Evolutionary conservation across 2,888 invertebrate species (phyloP), one percentile per base, ranked within the genome.

Genomic region (Elysia crispata): DNA sequence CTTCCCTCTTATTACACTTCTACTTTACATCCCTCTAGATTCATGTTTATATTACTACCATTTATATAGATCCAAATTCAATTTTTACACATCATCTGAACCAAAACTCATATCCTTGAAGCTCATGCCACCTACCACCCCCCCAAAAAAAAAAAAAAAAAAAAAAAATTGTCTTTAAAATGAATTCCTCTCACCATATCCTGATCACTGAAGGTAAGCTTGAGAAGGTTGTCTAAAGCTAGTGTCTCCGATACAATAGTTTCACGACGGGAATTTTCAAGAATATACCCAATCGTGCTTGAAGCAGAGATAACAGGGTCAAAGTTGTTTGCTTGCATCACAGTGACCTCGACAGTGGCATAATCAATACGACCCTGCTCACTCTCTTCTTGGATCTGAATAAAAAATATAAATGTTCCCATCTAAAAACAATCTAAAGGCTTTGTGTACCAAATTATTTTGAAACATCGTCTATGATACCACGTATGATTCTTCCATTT

Each of bases 181-280:
- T 31, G 31, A 11, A 20, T 57, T 8, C 1, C n/a, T 81, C 87
- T 76, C 83, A 89, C 89, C 81, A 86, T 33, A 83, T 89, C 89
- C 15, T 73, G 50, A 80, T 89, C 89, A 8, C 82, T 79, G 11
- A 88, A 85, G 0, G 76, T 67, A 18, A 89, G 77, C 41, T 57
- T 64, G 28, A 87, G 76, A 3, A 82, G 3, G n/a, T 30, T 41
- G 1, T 25, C 67, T 1, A 41, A 28, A 20, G 0, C 11, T 11
- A 0, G 3, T n/a, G 31, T 25, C 11, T 50, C 33, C 1, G 81
- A 81, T 5, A 86, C 83, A 28, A 72, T 72, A 0, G 80, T 74
- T 18, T 85, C 84, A 3, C 31, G 20, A 0, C 64, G 57, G 0
- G 85, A 80, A 67, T 86, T 85, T 79, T 89, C 89, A 67, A 81